A percentile compares a stretch with the other conserved stretches of the same genome.
Evolutionary conservation across 2,888 invertebrate genomes (phyloP).

Genomic region (Boloria selene): DNA sequence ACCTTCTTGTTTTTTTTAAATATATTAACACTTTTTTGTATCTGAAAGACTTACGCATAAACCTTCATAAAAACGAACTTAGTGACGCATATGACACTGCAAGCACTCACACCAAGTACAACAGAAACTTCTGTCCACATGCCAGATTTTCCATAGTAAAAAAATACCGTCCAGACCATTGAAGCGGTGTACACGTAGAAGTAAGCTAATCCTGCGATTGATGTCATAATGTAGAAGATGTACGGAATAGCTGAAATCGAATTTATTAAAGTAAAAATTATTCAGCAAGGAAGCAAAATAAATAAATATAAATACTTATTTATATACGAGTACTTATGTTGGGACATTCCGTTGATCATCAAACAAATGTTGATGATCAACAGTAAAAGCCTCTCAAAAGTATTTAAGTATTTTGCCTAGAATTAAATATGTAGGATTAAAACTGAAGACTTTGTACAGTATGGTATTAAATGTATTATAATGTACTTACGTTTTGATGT

Average conservation of each 20-base stretch:
- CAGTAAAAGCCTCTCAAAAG: no score
- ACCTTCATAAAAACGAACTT: conserved; percentile 53
- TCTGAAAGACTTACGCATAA: conserved; percentile 45
- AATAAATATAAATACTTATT: no score
- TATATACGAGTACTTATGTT: no score
- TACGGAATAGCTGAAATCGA: conserved; percentile 14
- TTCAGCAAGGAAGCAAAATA: no score
- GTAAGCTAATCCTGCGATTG: conserved; percentile 38
- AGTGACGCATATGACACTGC: conserved; percentile 50
- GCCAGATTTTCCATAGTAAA: conserved; percentile 46
- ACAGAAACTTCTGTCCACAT: conserved; percentile 48
- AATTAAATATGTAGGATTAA: no score
- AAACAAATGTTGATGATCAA: no score
- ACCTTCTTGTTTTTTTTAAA: no score
- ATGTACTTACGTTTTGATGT: conserved; percentile 22
- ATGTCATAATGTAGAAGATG: conserved; percentile 20
- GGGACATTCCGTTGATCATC: no score
- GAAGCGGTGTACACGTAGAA: conserved; percentile 56
- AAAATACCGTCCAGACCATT: conserved; percentile 53
- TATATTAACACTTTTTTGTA: no score
- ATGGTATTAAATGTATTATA: neutral
- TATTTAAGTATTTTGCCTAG: no score
- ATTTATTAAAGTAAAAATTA: no score
- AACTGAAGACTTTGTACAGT: no score
- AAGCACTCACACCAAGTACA: conserved; percentile 50